Evolutionary conservation across 2,113 vertebrate genomes (phyloP).

Genomic region (Panthera leo): DNA sequence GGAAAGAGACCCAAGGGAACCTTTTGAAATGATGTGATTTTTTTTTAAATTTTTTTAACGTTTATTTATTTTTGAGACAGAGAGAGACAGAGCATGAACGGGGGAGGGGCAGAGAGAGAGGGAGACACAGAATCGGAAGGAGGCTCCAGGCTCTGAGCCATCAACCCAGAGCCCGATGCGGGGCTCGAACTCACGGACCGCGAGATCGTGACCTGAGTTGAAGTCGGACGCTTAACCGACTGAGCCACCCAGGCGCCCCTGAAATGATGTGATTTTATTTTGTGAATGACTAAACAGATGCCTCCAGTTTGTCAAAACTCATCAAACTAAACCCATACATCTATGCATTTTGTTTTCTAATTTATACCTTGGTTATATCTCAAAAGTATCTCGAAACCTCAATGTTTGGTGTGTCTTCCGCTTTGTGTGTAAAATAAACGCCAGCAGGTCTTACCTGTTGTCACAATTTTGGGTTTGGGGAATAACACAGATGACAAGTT

Average conservation of each 20-base stretch:
- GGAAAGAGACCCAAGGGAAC: background rate
- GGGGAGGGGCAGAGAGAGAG: too few species aligned
- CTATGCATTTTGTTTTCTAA: background rate
- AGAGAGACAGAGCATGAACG: too few species aligned
- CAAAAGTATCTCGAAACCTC: background rate
- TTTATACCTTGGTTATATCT: background rate
- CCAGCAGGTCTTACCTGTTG: background rate
- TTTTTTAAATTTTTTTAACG: too few species aligned
- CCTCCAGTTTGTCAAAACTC: background rate
- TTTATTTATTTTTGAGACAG: too few species aligned
- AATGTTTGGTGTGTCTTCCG: background rate
- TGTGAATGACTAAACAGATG: background rate
- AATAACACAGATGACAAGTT: background rate
- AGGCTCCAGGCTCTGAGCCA: too few species aligned
- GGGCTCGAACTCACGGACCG: too few species aligned
- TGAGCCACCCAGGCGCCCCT: too few species aligned
- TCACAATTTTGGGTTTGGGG: background rate
- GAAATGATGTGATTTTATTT: background rate
- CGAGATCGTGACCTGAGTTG: too few species aligned
- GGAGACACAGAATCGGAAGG: too few species aligned
- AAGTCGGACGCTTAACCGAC: too few species aligned
- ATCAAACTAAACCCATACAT: background rate
- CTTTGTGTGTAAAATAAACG: background rate
- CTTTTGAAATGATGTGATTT: background rate
- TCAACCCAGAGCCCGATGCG: accelerated